A percentile compares a stretch with the other conserved stretches of the same genome.
phyloP scores from a whole-genome alignment of 2,797 vertebrate genomes.

The Gobio occitaniae region DNA sequence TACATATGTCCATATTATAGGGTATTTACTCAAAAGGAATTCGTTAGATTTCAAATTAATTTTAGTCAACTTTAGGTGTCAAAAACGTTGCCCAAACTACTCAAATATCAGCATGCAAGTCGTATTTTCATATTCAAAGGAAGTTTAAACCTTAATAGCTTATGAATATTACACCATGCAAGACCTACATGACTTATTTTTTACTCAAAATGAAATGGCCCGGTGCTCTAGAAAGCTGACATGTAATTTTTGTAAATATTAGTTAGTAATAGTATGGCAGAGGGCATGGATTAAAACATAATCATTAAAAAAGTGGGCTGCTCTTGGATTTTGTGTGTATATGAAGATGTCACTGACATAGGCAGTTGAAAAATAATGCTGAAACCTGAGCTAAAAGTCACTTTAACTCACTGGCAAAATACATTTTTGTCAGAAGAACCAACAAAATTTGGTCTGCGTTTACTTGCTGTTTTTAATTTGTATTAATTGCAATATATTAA shows the following conservation, averaged over 20 bases:
- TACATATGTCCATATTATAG: background rate
- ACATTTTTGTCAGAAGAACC: background rate
- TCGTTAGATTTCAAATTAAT: background rate
- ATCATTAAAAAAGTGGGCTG: no score
- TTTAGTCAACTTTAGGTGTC: background rate
- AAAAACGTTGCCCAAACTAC: background rate
- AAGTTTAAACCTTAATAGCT: background rate
- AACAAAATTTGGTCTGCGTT: background rate
- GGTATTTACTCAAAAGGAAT: background rate
- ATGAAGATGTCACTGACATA: background rate
- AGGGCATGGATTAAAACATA: background rate
- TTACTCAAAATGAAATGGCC: background rate
- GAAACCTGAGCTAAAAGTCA: background rate
- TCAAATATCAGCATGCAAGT: background rate
- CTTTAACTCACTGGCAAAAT: background rate
- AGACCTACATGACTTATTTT: background rate
- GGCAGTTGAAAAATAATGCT: background rate
- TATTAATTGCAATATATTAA: background rate
- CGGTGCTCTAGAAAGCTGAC: background rate
- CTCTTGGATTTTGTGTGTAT: background rate
- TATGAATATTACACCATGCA: background rate
- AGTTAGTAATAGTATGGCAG: background rate
- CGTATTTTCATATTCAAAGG: background rate
- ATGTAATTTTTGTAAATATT: background rate
- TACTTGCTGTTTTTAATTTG: background rate